phyloP scores from a whole-genome alignment of 2,797 vertebrate species.

The Acipenser oxyrinchus region DNA sequence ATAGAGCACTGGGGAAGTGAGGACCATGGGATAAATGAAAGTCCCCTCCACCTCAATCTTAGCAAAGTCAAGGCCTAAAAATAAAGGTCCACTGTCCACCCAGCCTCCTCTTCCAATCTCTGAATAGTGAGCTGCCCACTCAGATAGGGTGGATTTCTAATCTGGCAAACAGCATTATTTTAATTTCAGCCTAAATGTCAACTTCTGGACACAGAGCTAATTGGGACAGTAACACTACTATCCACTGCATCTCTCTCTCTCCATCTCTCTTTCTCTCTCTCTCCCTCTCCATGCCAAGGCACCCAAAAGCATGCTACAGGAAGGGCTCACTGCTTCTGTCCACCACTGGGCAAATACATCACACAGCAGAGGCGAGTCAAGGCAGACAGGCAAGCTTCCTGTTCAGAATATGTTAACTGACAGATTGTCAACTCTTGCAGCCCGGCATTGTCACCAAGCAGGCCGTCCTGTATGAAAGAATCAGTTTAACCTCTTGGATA shows the following conservation, averaged over 20 bases:
- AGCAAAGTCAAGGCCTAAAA: too few relatives aligned
- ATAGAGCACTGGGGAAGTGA: too few relatives aligned
- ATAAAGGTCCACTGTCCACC: too few relatives aligned
- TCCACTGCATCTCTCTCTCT: constrained; percentile 40
- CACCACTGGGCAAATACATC: constrained; percentile 51
- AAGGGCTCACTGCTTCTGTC: constrained; percentile 39
- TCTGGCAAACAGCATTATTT: constrained; percentile 57
- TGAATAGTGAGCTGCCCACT: too few relatives aligned
- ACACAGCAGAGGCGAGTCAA: constrained; percentile 49
- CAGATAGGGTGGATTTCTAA: too few relatives aligned
- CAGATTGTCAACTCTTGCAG: constrained; percentile 57
- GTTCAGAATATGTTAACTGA: constrained; percentile 58
- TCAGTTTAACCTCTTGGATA: constrained; percentile 31
- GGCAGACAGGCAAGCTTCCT: constrained; percentile 53
- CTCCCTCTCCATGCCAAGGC: constrained; percentile 41
- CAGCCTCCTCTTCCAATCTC: too few relatives aligned
- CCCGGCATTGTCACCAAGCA: constrained; percentile 36
- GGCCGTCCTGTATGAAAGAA: constrained; percentile 36
- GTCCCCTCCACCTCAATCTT: too few relatives aligned
- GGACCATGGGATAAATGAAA: too few relatives aligned
- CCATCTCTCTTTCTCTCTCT: constrained; percentile 34
- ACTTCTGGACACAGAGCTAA: constrained; percentile 31
- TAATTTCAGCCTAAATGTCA: constrained; percentile 64
- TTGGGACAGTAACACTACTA: constrained; percentile 44
- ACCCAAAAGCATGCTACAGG: constrained; percentile 27